Percentiles rank a stretch among this genome's conserved stretches.
phyloP scores from a whole-genome alignment of 2,888 invertebrate genomes.

The Drosophila dives region DNA sequence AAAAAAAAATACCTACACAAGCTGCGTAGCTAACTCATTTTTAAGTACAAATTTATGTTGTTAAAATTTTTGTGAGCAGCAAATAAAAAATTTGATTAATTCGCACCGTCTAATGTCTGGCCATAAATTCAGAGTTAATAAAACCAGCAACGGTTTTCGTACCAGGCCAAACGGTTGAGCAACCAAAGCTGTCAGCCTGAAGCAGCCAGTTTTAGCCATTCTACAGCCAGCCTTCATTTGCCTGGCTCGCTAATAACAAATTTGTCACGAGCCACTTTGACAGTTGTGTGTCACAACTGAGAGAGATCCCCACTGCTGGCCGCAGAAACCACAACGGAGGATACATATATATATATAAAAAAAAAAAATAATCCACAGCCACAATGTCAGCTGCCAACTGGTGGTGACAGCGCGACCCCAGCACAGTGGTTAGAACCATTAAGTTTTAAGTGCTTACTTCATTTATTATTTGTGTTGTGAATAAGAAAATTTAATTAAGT shows the following conservation, averaged over 20 bases:
- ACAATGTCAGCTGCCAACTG: constrained; percentile 59
- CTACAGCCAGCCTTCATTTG: constrained; percentile 13
- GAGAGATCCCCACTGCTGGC: constrained; percentile 40
- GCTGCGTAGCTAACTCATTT: constrained; percentile 79
- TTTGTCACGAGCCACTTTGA: constrained; percentile 82
- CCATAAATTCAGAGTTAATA: constrained; percentile 82
- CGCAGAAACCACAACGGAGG: constrained; percentile 41
- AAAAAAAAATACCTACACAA: constrained; percentile 22
- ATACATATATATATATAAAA: too few relatives aligned
- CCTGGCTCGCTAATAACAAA: constrained; percentile 68
- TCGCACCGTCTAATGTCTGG: constrained; percentile 74
- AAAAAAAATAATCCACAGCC: constrained; percentile 27
- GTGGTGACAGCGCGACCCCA: constrained; percentile 46
- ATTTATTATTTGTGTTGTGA: background rate
- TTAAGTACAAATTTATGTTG: constrained; percentile 84
- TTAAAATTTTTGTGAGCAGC: constrained; percentile 50
- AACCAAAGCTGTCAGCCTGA: constrained; percentile 35
- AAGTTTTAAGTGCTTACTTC: background rate
- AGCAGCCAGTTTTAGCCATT: constrained; percentile 5
- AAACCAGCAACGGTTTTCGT: constrained; percentile 51
- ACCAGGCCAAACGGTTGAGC: constrained; percentile 21
- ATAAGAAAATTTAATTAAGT: background rate
- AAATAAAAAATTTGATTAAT: constrained; percentile 80
- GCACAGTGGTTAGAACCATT: constrained; percentile 40
- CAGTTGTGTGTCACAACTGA: constrained; percentile 76